Evolutionary conservation across 92 coral and sea anemone species (phyloP).

Genomic region (Actinostola sp.): DNA sequence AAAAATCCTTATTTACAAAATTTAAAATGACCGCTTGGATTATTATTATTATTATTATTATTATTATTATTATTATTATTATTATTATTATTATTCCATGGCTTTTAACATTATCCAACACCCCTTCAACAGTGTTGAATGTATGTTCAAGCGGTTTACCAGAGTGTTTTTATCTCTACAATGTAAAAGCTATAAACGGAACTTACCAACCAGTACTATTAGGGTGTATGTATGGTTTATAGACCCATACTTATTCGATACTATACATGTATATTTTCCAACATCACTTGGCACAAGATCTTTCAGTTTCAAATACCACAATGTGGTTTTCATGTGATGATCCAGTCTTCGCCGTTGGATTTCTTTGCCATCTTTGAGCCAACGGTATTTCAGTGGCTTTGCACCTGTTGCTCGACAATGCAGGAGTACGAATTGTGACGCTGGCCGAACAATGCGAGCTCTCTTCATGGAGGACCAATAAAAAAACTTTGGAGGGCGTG

Average conservation of each 20-base stretch:
- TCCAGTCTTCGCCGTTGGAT: constrained; percentile 67
- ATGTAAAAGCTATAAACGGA: too few relatives aligned
- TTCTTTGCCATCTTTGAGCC: constrained; percentile 82
- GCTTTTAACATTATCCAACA: too few relatives aligned
- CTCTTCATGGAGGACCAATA: too few relatives aligned
- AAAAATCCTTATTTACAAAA: too few relatives aligned
- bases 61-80: too few relatives aligned
- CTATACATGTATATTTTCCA: constrained; percentile 88
- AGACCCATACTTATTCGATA: constrained; percentile 85
- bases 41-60: too few relatives aligned
- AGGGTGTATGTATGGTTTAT: constrained; percentile 85
- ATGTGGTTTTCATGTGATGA: constrained; percentile 73
- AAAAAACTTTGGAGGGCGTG: too few relatives aligned
- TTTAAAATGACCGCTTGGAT: too few relatives aligned
- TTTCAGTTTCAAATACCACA: constrained; percentile 74
- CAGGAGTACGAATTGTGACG: constrained; percentile 66
- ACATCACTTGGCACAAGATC: constrained; percentile 80
- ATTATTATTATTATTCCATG: too few relatives aligned
- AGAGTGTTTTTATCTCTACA: too few relatives aligned
- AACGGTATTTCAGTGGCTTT: constrained; percentile 73
- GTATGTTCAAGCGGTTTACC: too few relatives aligned
- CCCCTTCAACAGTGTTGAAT: too few relatives aligned
- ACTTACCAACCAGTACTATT: constrained; percentile 83
- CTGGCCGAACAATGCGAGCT: constrained; percentile 83
- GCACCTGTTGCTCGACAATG: constrained; percentile 81